Conservation (phyloP, 2,113 vertebrate species). For the Acanthisitta chloris region DNA sequence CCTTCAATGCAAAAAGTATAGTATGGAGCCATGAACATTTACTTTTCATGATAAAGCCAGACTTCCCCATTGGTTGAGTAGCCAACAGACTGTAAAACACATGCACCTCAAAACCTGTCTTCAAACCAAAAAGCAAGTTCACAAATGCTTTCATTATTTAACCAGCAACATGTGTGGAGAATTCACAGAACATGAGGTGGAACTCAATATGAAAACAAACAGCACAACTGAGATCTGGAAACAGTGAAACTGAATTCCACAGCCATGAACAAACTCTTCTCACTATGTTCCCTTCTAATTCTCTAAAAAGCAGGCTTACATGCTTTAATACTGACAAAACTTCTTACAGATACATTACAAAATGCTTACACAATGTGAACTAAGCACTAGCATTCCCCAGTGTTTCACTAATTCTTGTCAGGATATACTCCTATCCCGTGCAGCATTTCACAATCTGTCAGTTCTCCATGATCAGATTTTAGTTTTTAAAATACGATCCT, state of each 20-base stretch:
- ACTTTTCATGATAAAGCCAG: neutral
- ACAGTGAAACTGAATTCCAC: neutral
- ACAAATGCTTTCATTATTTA: neutral
- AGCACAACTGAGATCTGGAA: neutral
- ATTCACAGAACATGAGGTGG: neutral
- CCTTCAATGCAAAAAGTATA: neutral
- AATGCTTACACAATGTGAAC: neutral
- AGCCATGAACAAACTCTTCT: neutral
- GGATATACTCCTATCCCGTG: neutral
- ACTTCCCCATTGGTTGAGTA: rapidly evolving
- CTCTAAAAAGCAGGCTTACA: neutral
- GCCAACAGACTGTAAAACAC: neutral
- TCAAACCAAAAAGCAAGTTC: neutral
- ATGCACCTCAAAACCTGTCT: neutral
- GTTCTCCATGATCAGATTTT: neutral
- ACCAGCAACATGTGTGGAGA: neutral
- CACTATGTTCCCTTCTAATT: neutral
- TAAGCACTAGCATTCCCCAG: neutral
- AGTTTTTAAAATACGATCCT: neutral
- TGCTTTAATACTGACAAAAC: neutral
- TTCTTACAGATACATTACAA: neutral
- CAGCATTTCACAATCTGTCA: neutral
- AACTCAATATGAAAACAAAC: neutral
- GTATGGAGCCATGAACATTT: neutral
- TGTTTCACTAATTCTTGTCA: neutral